A percentile compares a stretch with the other conserved stretches of the same genome.
Conservation (phyloP, 2,797 vertebrate species). For the Acropternis orthonyx region DNA sequence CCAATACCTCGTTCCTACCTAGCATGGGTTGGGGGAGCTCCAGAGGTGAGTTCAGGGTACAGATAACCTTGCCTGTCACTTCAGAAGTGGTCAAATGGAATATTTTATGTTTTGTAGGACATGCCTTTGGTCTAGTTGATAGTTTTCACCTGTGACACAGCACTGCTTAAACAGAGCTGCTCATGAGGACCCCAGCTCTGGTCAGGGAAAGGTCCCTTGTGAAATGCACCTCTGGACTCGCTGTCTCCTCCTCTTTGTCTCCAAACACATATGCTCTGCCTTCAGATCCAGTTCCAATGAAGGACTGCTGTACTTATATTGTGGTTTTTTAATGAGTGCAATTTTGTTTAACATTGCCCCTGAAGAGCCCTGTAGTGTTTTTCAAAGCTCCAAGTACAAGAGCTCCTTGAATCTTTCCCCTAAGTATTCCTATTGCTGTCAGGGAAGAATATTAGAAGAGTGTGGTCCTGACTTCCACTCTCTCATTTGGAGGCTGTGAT, state of each 20-base stretch:
- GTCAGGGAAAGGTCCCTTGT: neutral
- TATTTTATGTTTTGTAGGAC: neutral
- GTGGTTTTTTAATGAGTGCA: neutral
- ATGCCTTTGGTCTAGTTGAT: neutral
- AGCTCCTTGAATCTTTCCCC: slow-evolving; percentile 33
- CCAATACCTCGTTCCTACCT: neutral
- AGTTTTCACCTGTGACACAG: neutral
- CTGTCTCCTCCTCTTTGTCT: neutral
- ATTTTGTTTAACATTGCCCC: neutral
- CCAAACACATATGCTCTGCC: neutral
- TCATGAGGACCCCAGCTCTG: neutral
- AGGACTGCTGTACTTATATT: neutral
- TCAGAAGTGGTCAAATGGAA: neutral
- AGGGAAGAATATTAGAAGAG: slow-evolving; percentile 4
- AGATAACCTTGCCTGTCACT: neutral
- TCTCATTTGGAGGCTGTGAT: slow-evolving; percentile 42
- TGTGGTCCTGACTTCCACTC: slow-evolving; percentile 20
- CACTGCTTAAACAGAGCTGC: neutral
- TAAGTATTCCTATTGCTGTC: neutral
- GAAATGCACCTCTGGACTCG: neutral
- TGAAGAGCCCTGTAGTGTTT: slow-evolving; percentile 1
- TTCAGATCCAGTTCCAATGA: neutral
- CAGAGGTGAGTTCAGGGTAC: neutral
- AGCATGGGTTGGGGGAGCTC: rapidly evolving
- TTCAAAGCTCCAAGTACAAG: neutral